A percentile compares a stretch with the other conserved stretches of the same genome.
phyloP scores from a whole-genome alignment of 2,113 vertebrate species.

The Myrmecobius fasciatus region DNA sequence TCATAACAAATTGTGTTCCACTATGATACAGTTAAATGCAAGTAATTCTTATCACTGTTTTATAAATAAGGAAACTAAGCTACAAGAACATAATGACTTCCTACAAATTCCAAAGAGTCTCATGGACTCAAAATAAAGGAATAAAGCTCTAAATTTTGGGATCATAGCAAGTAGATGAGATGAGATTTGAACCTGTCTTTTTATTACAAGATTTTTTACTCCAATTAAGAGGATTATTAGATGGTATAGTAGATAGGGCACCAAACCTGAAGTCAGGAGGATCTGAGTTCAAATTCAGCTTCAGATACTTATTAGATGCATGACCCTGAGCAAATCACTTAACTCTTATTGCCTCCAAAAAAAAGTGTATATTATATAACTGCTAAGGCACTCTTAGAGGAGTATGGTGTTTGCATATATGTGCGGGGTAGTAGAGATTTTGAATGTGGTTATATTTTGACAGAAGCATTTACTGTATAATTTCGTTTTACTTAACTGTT shows the following conservation, averaged over 20 bases:
- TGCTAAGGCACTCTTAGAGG: not conserved
- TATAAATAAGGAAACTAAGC: not conserved
- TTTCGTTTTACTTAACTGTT: not conserved
- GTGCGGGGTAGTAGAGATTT: not conserved
- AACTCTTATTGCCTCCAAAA: not conserved
- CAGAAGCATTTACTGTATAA: not conserved
- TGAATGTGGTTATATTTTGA: not conserved
- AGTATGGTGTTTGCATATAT: not conserved
- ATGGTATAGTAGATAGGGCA: not conserved
- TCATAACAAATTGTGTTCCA: not conserved
- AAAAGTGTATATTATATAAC: not conserved
- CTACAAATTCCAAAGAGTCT: not conserved
- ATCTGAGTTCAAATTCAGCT: not conserved
- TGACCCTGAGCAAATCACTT: not conserved
- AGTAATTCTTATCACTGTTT: not conserved
- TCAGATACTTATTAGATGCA: not conserved
- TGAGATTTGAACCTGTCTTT: too few relatives aligned
- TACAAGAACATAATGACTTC: not conserved
- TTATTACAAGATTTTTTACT: too few relatives aligned
- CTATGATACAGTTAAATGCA: not conserved
- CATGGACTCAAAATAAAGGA: not conserved
- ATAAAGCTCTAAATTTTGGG: not conserved
- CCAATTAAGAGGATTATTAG: not conserved
- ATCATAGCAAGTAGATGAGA: not conserved
- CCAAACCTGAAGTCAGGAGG: not conserved